phyloP scores from a whole-genome alignment of 2,113 vertebrate species.

The Macquaria ambigua region DNA sequence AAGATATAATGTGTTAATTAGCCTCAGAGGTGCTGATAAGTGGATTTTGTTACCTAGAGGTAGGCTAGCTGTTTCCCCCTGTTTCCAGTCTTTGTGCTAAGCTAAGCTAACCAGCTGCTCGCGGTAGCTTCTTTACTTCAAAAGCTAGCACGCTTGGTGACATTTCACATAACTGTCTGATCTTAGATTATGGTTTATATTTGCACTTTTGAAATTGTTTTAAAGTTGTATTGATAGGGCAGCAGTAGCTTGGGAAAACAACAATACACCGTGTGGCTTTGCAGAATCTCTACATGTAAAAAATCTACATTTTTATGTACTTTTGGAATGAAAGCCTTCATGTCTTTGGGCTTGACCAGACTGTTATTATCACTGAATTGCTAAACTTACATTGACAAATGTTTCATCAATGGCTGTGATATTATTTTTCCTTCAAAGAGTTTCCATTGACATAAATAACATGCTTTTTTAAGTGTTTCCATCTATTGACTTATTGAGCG shows the following conservation, averaged over 20 bases:
- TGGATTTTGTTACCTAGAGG: background rate
- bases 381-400: background rate
- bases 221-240: background rate
- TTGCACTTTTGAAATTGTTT: conserved; percentile 13
- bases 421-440: background rate
- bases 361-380: background rate
- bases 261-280: background rate
- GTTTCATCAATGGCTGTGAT: background rate
- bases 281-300: background rate
- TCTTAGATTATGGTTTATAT: background rate
- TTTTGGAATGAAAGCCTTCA: background rate
- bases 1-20: background rate
- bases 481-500: background rate
- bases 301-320: background rate
- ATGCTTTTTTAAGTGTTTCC: background rate
- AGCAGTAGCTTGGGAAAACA: background rate
- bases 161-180: background rate
- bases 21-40: background rate
- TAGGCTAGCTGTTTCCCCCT: background rate
- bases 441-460: background rate
- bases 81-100: background rate
- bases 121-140: background rate
- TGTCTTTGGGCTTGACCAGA: background rate
- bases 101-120: conserved; percentile 1
- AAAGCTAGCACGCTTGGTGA: background rate